Evolutionary conservation across 2,797 vertebrate species (phyloP).

Genomic region (Argyrosomus regius): DNA sequence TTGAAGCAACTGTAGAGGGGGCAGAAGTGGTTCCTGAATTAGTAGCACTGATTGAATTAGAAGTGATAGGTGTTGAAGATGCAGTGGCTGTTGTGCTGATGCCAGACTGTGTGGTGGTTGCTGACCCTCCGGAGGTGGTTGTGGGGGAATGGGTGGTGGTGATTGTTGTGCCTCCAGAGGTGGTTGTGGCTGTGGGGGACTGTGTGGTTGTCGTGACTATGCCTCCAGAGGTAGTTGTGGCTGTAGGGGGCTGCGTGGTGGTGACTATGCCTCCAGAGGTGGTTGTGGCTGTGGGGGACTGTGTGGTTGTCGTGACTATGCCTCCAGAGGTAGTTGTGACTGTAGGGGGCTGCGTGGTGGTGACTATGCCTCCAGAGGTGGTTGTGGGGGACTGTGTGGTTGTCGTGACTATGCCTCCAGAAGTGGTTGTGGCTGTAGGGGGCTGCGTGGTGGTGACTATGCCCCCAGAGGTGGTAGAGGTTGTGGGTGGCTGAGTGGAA

Average conservation of each 20-base stretch:
- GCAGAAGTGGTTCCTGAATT: constrained; percentile 5
- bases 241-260: not conserved
- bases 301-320: no score
- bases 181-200: no score
- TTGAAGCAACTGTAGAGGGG: constrained; percentile 16
- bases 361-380: no score
- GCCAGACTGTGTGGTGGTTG: no score
- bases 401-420: no score
- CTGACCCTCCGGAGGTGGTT: not conserved
- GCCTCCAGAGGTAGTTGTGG: not conserved
- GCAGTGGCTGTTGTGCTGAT: not conserved
- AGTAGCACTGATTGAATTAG: constrained; percentile 6
- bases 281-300: no score
- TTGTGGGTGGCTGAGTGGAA: not conserved
- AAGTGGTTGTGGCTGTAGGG: no score
- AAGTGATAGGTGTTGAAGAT: not conserved
- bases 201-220: no score
- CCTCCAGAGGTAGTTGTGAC: no score
- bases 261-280: not conserved
- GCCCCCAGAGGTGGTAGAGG: not conserved
- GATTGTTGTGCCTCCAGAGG: not conserved
- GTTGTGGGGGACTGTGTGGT: no score
- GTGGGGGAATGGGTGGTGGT: not conserved
- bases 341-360: no score
- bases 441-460: not conserved